Conservation (phyloP, 1,140 invertebrate species). For the Drosophila paulistorum region DNA sequence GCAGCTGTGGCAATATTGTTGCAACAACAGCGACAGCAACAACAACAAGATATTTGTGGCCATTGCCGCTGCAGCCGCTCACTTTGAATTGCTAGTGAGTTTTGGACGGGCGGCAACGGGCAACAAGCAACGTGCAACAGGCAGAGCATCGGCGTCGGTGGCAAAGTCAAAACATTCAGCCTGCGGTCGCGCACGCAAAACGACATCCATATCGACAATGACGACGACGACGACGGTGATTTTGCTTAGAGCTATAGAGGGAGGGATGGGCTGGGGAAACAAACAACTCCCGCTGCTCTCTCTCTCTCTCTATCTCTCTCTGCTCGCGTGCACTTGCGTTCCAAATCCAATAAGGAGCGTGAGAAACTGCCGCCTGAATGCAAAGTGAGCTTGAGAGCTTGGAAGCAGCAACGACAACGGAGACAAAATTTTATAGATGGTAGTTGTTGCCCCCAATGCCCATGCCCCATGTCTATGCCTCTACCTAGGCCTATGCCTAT, state of each 20-base stretch:
- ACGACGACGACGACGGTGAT: not conserved
- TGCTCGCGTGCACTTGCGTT: constrained; percentile 72
- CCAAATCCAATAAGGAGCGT: constrained; percentile 80
- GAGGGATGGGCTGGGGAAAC: not conserved
- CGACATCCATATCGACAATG: constrained; percentile 8
- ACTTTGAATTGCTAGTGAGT: constrained; percentile 48
- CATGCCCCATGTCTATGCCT: constrained; percentile 9
- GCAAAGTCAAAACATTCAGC: constrained; percentile 74
- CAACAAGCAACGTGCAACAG: constrained; percentile 24
- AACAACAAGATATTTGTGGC: constrained; percentile 54
- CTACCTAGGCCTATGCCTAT: not conserved
- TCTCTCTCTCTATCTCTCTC: constrained; percentile 27
- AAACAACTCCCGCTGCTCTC: constrained; percentile 37
- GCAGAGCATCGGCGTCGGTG: constrained; percentile 59
- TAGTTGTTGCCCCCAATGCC: constrained; percentile 32
- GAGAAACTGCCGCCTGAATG: constrained; percentile 72
- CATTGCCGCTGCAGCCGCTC: constrained; percentile 35
- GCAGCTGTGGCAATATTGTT: constrained; percentile 50
- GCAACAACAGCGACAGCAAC: constrained; percentile 40
- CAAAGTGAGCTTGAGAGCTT: constrained; percentile 57
- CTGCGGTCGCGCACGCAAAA: constrained; percentile 72
- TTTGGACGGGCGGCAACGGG: constrained; percentile 1
- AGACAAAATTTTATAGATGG: constrained; percentile 74
- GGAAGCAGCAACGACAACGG: constrained; percentile 44
- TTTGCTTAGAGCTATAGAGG: not conserved